These are phyloP conservation scores for Drosophila parthenogenetica DNA, from an alignment of 2,888 invertebrate species.

Conservation along the genomic window DNA sequence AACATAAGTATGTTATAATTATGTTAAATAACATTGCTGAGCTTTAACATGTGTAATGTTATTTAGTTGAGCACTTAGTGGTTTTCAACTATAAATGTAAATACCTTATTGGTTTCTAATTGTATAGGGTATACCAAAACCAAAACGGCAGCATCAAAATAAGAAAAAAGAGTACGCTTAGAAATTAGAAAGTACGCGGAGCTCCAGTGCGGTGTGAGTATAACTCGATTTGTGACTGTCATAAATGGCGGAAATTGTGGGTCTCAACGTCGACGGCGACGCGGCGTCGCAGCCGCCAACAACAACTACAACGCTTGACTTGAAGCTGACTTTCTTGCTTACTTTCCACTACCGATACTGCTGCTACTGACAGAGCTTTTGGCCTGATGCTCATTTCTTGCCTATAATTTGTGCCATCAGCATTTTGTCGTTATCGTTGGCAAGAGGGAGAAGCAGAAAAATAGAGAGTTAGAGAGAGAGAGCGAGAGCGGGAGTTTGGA, in stretches of 20 bases:
- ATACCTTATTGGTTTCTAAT: not conserved
- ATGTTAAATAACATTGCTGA: not conserved
- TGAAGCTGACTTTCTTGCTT: constrained; percentile 65
- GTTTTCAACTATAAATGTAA: not conserved
- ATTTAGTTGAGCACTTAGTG: not conserved
- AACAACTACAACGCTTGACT: constrained; percentile 4
- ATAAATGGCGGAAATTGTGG: constrained; percentile 82
- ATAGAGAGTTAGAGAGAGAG: constrained; percentile 2
- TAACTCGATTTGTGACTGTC: constrained; percentile 82
- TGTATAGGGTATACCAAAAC: constrained; percentile 53
- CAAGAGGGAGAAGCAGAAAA: constrained; percentile 7
- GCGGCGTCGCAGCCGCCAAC: constrained; percentile 27
- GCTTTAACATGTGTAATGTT: not conserved
- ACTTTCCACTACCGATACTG: constrained; percentile 64
- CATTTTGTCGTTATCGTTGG: constrained; percentile 76
- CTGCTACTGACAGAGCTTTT: constrained; percentile 45
- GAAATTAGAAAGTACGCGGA: constrained; percentile 78
- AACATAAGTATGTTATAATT: not conserved
- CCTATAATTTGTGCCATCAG: constrained; percentile 77
- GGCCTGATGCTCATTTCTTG: constrained; percentile 47
- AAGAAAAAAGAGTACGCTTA: constrained; percentile 65
- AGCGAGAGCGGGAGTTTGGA: not conserved
- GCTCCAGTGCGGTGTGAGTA: constrained; percentile 71
- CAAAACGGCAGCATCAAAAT: constrained; percentile 49
- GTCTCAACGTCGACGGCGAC: constrained; percentile 64